Evolutionary conservation across 2,113 vertebrate species (phyloP), one percentile per base, ranked within the genome.

Genomic region (Cepphus grylle): DNA sequence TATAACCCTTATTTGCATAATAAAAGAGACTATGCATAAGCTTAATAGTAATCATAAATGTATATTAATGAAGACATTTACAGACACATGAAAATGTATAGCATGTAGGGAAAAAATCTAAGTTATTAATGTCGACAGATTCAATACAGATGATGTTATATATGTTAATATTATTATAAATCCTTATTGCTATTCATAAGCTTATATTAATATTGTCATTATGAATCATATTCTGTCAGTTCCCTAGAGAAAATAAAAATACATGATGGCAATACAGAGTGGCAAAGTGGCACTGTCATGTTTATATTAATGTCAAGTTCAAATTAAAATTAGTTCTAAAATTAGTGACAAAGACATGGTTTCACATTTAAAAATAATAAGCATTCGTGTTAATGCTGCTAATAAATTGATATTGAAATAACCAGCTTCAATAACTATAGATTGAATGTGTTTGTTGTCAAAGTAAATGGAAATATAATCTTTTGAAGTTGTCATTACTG

Each of bases 311-410:
- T 82, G 82, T 93, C 92, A 97, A 93, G 87, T 97, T 97, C 94
- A 97, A 97, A 97, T 95, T 97, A 88, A 97, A 98, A 92, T 95
- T 88, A 95, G 53, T 93, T 97, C 86, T 97, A 83, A 91, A 97
- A 95, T 97, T 95, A 95, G 87, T 86, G 79, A 90, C 90, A 83
- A 96, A 96, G 84, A 63, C 82, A 88, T 94, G 90, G 84, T 88
- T 97, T 81, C 38, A 3, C 53, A 88, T 96, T 97, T 96, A 34
- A 96, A 96, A 94, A 69, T 89, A 96, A 94, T 94, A 96, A 94
- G 15, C 92, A 95, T 96, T 96, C 36, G 6, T 95, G 78, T 94
- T 97, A 97, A 97, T 96, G 56, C 56, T 95, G 65, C 62, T 97
- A 96, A 97, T 94, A 95, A 97, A 96, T 96, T 96, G 90, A 72